Conservation (phyloP, 2,113 vertebrate species). For the Chitala chitala region DNA sequence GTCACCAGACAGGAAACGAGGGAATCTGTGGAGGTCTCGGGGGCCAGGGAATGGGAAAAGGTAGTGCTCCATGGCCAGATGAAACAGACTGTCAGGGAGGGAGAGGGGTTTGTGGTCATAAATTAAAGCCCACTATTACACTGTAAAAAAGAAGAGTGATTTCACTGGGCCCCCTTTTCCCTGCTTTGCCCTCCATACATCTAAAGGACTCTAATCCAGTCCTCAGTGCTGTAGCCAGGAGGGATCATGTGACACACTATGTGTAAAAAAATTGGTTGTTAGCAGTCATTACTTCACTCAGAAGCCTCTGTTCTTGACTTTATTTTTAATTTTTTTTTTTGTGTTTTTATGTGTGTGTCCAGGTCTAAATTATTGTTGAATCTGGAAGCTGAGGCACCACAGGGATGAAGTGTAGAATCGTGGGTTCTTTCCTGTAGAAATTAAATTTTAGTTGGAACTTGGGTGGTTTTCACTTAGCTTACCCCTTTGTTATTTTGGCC, state of each 20-base stretch:
- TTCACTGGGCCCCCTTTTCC: constrained; percentile 48
- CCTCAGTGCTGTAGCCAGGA: constrained; percentile 35
- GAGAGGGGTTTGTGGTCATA: constrained; percentile 46
- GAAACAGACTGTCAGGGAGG: constrained; percentile 49
- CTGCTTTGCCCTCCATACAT: constrained; percentile 45
- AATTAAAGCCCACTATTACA: constrained; percentile 56
- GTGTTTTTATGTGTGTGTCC: too few species aligned
- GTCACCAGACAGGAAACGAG: background rate
- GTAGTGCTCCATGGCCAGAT: constrained; percentile 54
- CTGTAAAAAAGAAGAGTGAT: constrained; percentile 52
- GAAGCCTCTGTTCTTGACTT: background rate
- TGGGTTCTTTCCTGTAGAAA: constrained; percentile 12
- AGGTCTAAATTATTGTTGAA: too few species aligned
- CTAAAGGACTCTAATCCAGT: constrained; percentile 45
- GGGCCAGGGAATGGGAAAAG: background rate
- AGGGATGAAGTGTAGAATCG: too few species aligned
- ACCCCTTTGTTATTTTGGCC: too few species aligned
- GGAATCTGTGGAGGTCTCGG: background rate
- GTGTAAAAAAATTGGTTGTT: constrained; percentile 28
- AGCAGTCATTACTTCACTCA: background rate
- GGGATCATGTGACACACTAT: constrained; percentile 55
- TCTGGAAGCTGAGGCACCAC: too few species aligned
- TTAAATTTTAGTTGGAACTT: background rate
- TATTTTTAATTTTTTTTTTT: too few species aligned
- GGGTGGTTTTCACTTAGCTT: constrained; percentile 5